Base-by-base conservation (phyloP, 2,888 invertebrate genomes). In the Pollenia amentaria region DNA sequence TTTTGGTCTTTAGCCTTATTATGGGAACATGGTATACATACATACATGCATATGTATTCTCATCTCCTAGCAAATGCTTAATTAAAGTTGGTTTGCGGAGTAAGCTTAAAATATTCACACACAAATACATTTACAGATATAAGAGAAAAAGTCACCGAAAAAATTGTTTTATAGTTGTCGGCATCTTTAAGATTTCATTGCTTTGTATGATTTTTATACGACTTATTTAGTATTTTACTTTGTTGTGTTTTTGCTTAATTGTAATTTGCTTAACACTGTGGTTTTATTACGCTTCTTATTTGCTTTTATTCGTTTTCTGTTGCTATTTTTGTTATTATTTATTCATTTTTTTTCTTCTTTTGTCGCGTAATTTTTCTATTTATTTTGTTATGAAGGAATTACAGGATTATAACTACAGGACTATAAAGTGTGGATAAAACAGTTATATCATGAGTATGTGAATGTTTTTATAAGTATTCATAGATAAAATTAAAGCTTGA, bases 181-280 rank as follows among this genome's bases (percentile, higher is more conserved):
- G 76, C 72, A 77, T 85, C 72, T 73, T 77, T 44, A 60, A 76
- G 85, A 73, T 81, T 72, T 69, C 51, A 73, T 81, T 67, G 44
- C 44, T 69, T 60, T 65, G 29, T 53, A 60, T 16, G n/a, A 84
- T 62, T 84, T 84, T 86, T 18, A 8, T 72, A 57, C 75, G 82
- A 78, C 85, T 88, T 88, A 89, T 88, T 88, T 88, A 76, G 82
- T 86, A 85, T 88, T 29, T 29, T 85, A 82, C 80, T 72, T 55
- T 46, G 18, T 62, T 75, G 55, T 72, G 16, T 40, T 64, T 38
- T 65, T 9, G 10, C 70, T 64, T 83, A 79, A 79, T 70, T 86
- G 82, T 87, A 88, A 89, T 88, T 88, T 89, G 84, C 76, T 83
- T 88, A 76, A 84, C 77, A 65, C 85, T 88, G 82, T 46, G 65